Evolutionary conservation across 2,888 invertebrate genomes (phyloP).

Genomic region (Keiferia lycopersicella): DNA sequence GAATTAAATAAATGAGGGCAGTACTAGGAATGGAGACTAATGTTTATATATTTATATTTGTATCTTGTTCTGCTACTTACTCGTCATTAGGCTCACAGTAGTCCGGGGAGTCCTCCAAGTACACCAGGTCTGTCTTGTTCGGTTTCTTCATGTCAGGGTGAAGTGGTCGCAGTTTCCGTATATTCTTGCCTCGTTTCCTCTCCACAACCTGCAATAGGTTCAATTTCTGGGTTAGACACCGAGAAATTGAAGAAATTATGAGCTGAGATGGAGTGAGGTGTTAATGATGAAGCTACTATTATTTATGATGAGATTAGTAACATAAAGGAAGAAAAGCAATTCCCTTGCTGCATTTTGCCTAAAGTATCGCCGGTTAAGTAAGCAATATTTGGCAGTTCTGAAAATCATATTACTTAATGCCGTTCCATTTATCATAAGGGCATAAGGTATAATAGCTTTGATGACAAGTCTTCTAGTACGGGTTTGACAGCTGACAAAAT

Average conservation of each 20-base stretch:
- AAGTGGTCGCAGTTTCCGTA: conserved; percentile 86
- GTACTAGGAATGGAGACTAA: no score
- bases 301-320: neutral
- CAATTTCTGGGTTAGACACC: conserved; percentile 32
- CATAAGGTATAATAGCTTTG: no score
- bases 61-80: conserved; percentile 71
- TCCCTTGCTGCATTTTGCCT: neutral
- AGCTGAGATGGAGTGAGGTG: conserved; percentile 10
- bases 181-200: conserved; percentile 82
- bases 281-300: neutral
- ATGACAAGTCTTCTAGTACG: no score
- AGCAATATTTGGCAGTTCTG: no score
- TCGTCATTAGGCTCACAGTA: conserved; percentile 93
- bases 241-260: conserved; percentile 28
- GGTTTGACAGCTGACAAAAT: no score
- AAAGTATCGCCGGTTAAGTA: no score
- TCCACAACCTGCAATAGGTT: conserved; percentile 78
- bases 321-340: neutral
- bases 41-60: no score
- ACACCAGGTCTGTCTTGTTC: conserved; percentile 94
- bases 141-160: conserved; percentile 91
- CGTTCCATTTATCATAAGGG: no score
- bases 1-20: no score
- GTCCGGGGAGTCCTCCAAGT: conserved; percentile 94
- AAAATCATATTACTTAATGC: no score